Conservation (phyloP, 1,140 invertebrate species). For the Papilio aristodemus region DNA sequence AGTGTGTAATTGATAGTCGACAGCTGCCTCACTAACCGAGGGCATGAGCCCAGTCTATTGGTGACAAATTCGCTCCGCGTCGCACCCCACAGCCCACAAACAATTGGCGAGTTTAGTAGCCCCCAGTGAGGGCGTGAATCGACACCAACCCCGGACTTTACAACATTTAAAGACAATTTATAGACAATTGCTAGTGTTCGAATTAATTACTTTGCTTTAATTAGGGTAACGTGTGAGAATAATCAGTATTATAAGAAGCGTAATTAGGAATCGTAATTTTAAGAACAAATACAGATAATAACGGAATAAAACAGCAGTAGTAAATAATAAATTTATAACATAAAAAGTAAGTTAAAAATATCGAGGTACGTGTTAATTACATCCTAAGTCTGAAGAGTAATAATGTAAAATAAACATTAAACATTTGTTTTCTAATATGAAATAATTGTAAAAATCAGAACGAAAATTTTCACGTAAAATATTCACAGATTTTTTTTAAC, state of each 20-base stretch:
- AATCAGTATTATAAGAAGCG: not conserved
- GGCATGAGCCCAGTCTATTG: conserved; percentile 57
- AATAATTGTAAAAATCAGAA: too few relatives aligned
- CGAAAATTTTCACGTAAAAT: too few relatives aligned
- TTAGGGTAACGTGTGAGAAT: conserved; percentile 24
- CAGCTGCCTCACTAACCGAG: conserved; percentile 58
- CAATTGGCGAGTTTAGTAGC: conserved; percentile 52
- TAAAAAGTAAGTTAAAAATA: too few relatives aligned
- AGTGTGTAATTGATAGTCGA: conserved; percentile 69
- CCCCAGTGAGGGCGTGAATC: conserved; percentile 62
- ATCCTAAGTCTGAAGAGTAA: too few relatives aligned
- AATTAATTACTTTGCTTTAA: too few relatives aligned
- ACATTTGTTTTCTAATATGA: too few relatives aligned
- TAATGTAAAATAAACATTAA: too few relatives aligned
- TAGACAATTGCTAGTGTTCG: conserved; percentile 3
- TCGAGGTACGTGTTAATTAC: too few relatives aligned
- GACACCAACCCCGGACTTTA: conserved; percentile 19
- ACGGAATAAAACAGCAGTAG: too few relatives aligned
- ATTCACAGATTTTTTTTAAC: conserved; percentile 22
- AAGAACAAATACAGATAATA: too few relatives aligned
- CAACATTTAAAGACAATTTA: conserved; percentile 30
- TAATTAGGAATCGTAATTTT: not conserved
- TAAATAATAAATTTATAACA: too few relatives aligned
- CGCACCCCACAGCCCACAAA: conserved; percentile 60
- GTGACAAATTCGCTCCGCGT: conserved; percentile 66